Base-by-base conservation (phyloP, 2,113 vertebrate genomes). In the Rafetus swinhoei region DNA sequence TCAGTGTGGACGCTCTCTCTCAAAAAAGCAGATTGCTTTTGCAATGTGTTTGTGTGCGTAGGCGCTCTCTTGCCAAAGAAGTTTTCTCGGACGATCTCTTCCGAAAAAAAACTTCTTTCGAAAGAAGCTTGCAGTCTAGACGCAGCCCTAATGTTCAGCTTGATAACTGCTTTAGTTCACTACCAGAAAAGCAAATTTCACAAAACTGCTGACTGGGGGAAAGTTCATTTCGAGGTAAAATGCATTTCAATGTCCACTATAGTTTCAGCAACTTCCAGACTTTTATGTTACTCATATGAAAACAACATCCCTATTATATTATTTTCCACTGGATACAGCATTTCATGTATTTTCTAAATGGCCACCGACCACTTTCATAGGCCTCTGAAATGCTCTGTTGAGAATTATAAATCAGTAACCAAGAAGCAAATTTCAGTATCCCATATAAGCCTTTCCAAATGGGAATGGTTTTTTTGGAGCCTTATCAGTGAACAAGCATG, bases 181-280 rank as follows among this genome's bases (percentile, higher is more conserved):
- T 7, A 81, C 16, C 2, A 0, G 0, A 1, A 80, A 0, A 82
- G 39, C 4, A 39, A 25, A 62, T 0, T 1, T n/a, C 57, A 79
- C 18, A 7, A 81, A 7, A 4, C 25, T 65, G 62, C 1, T 39
- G n/a, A 86, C 13, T 53, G 21, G 29, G 52, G 92, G n/a, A 15
- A 50, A 59, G 9, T 8, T 54, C n/a, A 59, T 27, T 92, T 81
- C 29, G 22, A 92, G 22, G 1, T 59, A n/a, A 86, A 84, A 89
- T 0, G 0, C 3, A 3, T 15, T 27, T 77, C 35, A 55, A 81
- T 92, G 65, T 19, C 5, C 52, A 11, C 25, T 85, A 4, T 65
- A 4, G 7, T 88, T 56, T 53, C 54, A 87, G 8, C 6, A 35
- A 29, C 16, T 81, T 81, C 3, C 25, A 11, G 14, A 35, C 81